Evolutionary conservation across 2,888 invertebrate species (phyloP), one percentile per base, ranked within the genome.

Genomic region (Trissolcus brochymenae): DNA sequence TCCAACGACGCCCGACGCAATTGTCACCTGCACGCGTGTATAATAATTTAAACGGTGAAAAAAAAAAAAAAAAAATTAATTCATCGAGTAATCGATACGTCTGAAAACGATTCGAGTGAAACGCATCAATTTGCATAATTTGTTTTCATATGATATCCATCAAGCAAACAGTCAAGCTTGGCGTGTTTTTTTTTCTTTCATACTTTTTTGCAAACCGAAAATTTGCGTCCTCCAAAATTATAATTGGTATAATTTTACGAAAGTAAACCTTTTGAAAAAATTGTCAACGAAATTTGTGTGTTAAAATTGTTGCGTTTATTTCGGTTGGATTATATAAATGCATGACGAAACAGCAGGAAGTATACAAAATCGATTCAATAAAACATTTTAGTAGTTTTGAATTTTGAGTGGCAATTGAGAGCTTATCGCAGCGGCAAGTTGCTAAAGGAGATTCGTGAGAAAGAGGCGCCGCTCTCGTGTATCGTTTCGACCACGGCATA

Each of bases 21-120:
- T 82, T 82, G 84, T 81, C 82, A 83, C 82, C 81, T 82, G 81
- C 80, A 78, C 61, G 76, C 9, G 60, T 60, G 78, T 61, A 46
- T 46, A 46, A 46, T 46, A 16, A 46, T 4, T 13, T 46, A 41
- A 41, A 4, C 43, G 14, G 11, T 11, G 57, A 57, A 50, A 14
- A 61, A 61, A 50, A 61, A 50, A n/a, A n/a, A n/a, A n/a, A n/a
- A 60, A 61, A 50, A 61, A 50, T 35, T 46, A 46, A 61, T 17
- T 16, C 35, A 50, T n/a, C 35, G 1, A 35, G 16, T 14, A 50
- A 61, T 56, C 17, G n/a, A 29, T 46, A 16, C n/a, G 16, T 16
- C 46, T 46, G 46, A 46, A 46, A 16, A 16, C n/a, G 46, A 16
- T n/a, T 16, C 6, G 46, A 46, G 16, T 4, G 46, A 46, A 46